Base-by-base conservation (phyloP, 2,888 invertebrate species). In the Clivina fossor region DNA sequence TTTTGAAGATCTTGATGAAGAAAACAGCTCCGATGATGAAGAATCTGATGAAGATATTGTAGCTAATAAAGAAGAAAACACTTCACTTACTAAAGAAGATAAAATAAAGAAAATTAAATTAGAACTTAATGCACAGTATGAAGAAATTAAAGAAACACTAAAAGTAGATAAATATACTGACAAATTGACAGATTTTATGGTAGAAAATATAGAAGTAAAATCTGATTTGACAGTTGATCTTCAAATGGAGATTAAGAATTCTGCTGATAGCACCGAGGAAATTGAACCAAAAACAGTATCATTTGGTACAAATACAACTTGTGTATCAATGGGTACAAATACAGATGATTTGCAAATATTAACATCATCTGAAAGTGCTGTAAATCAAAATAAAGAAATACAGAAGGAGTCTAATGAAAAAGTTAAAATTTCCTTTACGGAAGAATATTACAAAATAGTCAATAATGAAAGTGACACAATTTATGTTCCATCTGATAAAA, bases 391-490 rank as follows among this genome's bases (percentile, higher is more conserved):
- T 33, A 16, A 33, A n/a, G 33, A 3, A n/a, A 33, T 33, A 4
- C 7, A 33, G 11, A 16, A 33, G 3, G 9, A 15, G 1, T 1
- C 4, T 32, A 8, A 1, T 32, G 9, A 32, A 32, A 15, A 32
- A 33, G 33, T 9, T n/a, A n/a, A n/a, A n/a, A n/a, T n/a, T 7
- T 37, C 24, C 7, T 49, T 49, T 15, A 49, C 49, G 2, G 49
- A 49, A 37, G 28, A 49, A 18, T 49, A 38, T 11, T 38, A 49
- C 19, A 49, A 11, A 38, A 38, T 38, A 11, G 38, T 49, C 5
- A 15, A n/a, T 9, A 49, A 50, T 9, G 50, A 53, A 18, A 41
- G 41, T 13, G 44, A 35, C 9, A 51, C 37, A 30, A 32, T 22
- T n/a, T 49, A 38, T n/a, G 15, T 15, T 3, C 4, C 15, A 5